A percentile compares a stretch with the other conserved stretches of the same genome.
These are phyloP conservation scores for Propithecus perrieri DNA, from an alignment of 2,797 vertebrate species.

Conservation along the genomic window DNA sequence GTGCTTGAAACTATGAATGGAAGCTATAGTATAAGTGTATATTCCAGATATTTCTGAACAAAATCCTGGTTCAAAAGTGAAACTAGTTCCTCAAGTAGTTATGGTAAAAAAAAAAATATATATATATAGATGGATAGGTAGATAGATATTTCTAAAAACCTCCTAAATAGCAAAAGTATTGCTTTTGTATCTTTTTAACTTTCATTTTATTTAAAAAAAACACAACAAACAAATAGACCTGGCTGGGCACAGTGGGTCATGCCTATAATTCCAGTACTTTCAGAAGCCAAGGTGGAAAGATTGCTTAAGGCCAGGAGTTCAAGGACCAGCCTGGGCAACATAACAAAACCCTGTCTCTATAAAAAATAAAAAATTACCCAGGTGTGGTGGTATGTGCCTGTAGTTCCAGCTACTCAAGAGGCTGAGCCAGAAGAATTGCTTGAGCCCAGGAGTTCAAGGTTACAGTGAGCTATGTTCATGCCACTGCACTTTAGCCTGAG, in stretches of 20 bases:
- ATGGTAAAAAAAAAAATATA: background rate
- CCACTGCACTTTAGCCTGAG: background rate
- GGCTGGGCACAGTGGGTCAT: background rate
- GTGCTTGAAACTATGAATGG: constrained; percentile 50
- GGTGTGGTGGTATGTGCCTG: background rate
- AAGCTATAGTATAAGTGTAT: background rate
- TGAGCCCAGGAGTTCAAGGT: background rate
- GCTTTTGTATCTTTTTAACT: background rate
- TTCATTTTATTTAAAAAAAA: background rate
- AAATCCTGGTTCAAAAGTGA: constrained; percentile 35
- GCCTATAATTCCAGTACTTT: background rate
- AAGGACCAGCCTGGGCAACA: background rate
- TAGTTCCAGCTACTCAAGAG: background rate
- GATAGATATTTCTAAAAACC: background rate
- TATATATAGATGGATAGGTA: too few relatives aligned
- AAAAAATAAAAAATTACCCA: background rate
- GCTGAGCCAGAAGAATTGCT: background rate
- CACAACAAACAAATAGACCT: background rate
- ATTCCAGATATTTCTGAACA: constrained; percentile 31
- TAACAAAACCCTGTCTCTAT: background rate
- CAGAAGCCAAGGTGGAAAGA: background rate
- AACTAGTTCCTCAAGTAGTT: background rate
- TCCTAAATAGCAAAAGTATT: background rate
- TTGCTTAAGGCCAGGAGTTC: background rate
- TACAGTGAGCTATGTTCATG: background rate